Evolutionary conservation across 2,113 vertebrate genomes (phyloP).

Genomic region (Prunella fulvescens): DNA sequence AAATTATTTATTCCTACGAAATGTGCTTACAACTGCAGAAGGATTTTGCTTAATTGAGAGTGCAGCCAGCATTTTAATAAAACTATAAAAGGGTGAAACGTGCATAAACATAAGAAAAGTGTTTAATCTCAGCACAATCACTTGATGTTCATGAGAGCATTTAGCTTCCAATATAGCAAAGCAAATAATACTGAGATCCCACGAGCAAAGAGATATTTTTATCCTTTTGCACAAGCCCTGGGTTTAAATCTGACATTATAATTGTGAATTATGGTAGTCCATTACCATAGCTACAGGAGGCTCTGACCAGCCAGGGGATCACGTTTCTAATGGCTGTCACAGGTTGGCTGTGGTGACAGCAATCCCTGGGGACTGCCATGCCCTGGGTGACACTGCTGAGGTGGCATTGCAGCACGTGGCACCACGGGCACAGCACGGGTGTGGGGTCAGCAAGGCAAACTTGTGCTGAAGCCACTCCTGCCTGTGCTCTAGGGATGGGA

Average conservation of each 20-base stretch:
- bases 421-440: rapidly evolving
- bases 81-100: constrained; percentile 30
- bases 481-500: background rate
- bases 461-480: background rate
- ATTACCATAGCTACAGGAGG: constrained; percentile 43
- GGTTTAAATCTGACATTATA: constrained; percentile 32
- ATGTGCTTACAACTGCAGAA: constrained; percentile 17
- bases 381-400: background rate
- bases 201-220: constrained; percentile 36
- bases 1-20: constrained; percentile 4
- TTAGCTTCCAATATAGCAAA: constrained; percentile 24
- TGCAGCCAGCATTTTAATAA: constrained; percentile 32
- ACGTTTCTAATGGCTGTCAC: background rate
- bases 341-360: background rate
- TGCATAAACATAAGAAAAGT: constrained; percentile 17
- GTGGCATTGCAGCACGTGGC: rapidly evolving
- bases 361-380: background rate
- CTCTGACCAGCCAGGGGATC: constrained; percentile 6
- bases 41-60: constrained; percentile 30
- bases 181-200: constrained; percentile 37
- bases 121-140: constrained; percentile 10
- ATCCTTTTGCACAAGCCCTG: background rate
- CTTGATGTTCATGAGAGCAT: background rate
- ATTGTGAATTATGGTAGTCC: constrained; percentile 2
- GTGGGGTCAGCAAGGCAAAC: rapidly evolving